Evolutionary conservation across 2,888 invertebrate species (phyloP).

Genomic region (Hoplodrina ambigua): DNA sequence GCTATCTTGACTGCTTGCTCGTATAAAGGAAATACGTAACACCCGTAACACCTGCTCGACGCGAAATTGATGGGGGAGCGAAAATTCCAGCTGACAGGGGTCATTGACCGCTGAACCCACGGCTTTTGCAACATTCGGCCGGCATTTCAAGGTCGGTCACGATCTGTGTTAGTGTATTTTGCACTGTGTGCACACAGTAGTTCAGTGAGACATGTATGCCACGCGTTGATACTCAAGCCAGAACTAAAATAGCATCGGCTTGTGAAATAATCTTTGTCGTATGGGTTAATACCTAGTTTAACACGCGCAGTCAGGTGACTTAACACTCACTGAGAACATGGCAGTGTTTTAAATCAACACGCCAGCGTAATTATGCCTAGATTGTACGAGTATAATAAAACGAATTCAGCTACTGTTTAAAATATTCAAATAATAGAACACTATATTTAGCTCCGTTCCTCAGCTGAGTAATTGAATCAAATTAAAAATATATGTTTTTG

Average conservation of each 20-base stretch:
- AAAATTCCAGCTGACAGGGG: constrained; percentile 61
- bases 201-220: constrained; percentile 63
- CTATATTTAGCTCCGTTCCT: constrained; percentile 22
- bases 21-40: constrained; percentile 2
- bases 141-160: constrained; percentile 61
- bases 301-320: constrained; percentile 72
- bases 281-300: constrained; percentile 61
- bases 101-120: constrained; percentile 54
- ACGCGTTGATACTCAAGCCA: constrained; percentile 77
- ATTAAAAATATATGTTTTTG: constrained; percentile 17
- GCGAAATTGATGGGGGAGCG: constrained; percentile 45
- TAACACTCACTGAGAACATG: constrained; percentile 47
- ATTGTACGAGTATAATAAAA: neutral
- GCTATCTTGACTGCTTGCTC: neutral
- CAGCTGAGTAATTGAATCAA: neutral
- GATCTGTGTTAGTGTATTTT: constrained; percentile 56
- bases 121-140: constrained; percentile 49
- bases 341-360: constrained; percentile 49
- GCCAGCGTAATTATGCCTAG: neutral
- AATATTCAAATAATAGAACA: neutral
- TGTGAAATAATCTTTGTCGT: constrained; percentile 73
- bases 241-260: constrained; percentile 85
- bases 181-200: constrained; percentile 63
- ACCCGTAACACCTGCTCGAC: constrained; percentile 27
- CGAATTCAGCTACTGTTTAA: neutral